Conservation (phyloP, 1,140 invertebrate species). For the Drosophila elegans region DNA sequence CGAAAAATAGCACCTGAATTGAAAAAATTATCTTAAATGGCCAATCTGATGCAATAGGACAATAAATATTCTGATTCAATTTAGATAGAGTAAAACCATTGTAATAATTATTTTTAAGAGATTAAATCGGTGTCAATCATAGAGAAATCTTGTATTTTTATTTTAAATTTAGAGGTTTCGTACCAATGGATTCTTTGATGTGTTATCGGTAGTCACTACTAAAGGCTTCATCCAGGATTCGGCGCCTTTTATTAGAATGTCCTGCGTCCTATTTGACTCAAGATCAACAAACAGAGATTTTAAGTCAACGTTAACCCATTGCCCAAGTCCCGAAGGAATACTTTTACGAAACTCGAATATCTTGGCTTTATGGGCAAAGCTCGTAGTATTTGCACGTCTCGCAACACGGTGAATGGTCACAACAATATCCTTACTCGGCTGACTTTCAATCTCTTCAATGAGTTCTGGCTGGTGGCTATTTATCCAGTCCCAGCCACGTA, state of each 20-base stretch:
- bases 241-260: conserved; percentile 90
- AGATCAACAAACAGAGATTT: conserved; percentile 89
- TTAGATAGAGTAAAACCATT: no score
- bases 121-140: no score
- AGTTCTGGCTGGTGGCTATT: conserved; percentile 52
- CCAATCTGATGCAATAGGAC: no score
- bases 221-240: conserved; percentile 86
- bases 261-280: conserved; percentile 90
- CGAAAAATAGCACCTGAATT: no score
- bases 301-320: conserved; percentile 91
- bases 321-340: conserved; percentile 86
- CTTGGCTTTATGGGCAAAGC: conserved; percentile 63
- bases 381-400: conserved; percentile 52
- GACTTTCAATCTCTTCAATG: conserved; percentile 38
- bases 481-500: conserved; percentile 76
- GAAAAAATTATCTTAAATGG: no score
- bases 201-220: conserved; percentile 60
- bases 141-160: background rate
- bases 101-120: no score
- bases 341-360: conserved; percentile 66
- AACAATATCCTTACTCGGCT: conserved; percentile 50
- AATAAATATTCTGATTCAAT: no score
- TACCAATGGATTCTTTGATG: conserved; percentile 63
- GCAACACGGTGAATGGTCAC: conserved; percentile 55
- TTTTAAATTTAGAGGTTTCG: background rate